Conservation (phyloP, 2,113 vertebrate species). For the Seriola dumerili region DNA sequence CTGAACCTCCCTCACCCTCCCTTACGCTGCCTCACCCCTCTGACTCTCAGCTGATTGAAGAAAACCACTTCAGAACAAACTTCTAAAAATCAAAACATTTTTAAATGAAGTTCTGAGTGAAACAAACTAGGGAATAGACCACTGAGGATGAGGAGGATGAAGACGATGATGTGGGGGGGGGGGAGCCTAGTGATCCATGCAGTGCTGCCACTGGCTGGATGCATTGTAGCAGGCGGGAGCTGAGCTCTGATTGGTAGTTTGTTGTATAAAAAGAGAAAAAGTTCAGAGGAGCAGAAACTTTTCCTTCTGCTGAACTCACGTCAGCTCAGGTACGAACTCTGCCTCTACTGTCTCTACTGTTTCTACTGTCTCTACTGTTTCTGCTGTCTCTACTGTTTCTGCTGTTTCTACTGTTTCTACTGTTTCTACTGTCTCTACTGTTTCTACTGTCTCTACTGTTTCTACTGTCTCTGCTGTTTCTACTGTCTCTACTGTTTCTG, state of each 20-base stretch:
- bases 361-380: neutral
- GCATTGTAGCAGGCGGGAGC: neutral
- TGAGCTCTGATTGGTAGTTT: conserved; percentile 52
- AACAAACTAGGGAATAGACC: too few relatives aligned
- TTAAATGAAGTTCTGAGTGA: neutral
- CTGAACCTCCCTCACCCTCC: neutral
- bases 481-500: neutral
- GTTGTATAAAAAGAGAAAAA: conserved; percentile 9
- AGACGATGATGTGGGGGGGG: neutral
- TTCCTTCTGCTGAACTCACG: neutral
- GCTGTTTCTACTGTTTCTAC: too few relatives aligned
- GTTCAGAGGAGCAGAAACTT: neutral
- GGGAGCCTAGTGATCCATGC: neutral
- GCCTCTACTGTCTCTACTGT: neutral
- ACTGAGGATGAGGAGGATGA: neutral
- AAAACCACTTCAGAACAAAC: neutral
- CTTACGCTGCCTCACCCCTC: neutral
- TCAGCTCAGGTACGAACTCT: neutral
- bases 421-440: too few relatives aligned
- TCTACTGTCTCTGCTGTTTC: neutral
- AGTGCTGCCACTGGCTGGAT: conserved; percentile 11
- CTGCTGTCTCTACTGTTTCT: too few relatives aligned
- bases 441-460: too few relatives aligned
- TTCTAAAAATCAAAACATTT: neutral
- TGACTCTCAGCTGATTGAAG: neutral